Evolutionary conservation across 1,140 invertebrate species (phyloP).

Genomic region (Thrips palmi): DNA sequence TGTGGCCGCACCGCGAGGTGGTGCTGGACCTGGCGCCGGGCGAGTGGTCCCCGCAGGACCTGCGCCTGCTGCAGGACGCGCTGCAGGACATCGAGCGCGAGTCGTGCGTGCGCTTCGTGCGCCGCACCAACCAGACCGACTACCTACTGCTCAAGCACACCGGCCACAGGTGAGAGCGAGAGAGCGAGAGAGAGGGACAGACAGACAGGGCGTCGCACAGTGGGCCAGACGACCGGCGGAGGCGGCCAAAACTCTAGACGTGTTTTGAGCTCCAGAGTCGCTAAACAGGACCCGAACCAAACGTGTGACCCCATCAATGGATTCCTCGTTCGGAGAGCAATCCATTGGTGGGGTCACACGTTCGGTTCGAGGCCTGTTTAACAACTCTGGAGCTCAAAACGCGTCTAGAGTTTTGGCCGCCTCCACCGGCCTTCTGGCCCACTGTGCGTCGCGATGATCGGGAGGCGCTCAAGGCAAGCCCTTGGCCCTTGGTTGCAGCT

Average conservation of each 20-base stretch:
- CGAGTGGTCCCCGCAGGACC: no score
- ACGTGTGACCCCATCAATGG: background rate
- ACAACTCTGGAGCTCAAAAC: background rate
- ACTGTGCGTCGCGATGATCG: no score
- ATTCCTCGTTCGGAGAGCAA: background rate
- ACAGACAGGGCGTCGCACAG: background rate
- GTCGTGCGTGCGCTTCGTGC: conserved; percentile 23
- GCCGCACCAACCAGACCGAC: conserved; percentile 19
- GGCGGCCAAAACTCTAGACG: background rate
- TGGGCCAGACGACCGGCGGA: background rate
- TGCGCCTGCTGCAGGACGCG: no score
- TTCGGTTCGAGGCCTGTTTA: background rate
- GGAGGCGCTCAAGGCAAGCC: background rate
- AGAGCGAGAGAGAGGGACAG: conserved; percentile 1
- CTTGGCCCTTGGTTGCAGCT: conserved; percentile 16
- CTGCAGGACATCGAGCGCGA: conserved; percentile 7
- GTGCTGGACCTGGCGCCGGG: no score
- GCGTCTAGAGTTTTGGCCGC: background rate
- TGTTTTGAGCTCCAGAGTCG: background rate
- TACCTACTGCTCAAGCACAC: conserved; percentile 16
- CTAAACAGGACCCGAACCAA: conserved; percentile 2
- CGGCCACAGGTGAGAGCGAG: conserved; percentile 3
- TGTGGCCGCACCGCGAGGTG: no score
- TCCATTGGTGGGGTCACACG: background rate
- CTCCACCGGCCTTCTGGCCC: no score